These are phyloP conservation scores for Potamilus streckersoni DNA, from an alignment of 1,140 invertebrate genomes.

Conservation along the genomic window DNA sequence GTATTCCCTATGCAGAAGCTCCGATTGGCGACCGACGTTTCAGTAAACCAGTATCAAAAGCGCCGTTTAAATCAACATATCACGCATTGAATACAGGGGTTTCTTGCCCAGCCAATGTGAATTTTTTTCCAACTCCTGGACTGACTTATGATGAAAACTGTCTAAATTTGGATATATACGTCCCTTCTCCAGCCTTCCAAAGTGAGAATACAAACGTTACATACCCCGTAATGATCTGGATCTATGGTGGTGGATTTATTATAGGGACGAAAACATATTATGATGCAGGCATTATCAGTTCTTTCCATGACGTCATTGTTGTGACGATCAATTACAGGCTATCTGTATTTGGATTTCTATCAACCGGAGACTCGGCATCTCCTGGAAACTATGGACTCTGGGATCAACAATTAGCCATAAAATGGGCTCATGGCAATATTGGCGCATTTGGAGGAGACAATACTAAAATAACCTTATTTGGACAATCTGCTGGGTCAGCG, in stretches of 20 bases:
- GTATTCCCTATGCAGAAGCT: constrained; percentile 92
- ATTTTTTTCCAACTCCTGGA: neutral
- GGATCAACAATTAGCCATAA: constrained; percentile 87
- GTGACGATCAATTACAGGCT: constrained; percentile 82
- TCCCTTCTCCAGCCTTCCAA: constrained; percentile 71
- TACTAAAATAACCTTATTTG: constrained; percentile 75
- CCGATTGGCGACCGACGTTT: constrained; percentile 84
- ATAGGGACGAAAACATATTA: constrained; percentile 89
- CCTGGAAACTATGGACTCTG: constrained; percentile 94
- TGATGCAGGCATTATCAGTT: constrained; percentile 82
- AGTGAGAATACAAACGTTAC: neutral
- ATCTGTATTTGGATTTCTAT: constrained; percentile 88
- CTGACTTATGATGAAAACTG: constrained; percentile 81
- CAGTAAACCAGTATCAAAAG: constrained; percentile 82
- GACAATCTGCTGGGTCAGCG: constrained; percentile 33
- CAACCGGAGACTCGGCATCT: constrained; percentile 87
- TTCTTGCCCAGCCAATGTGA: constrained; percentile 55
- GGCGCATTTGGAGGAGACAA: constrained; percentile 79
- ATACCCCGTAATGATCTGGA: constrained; percentile 88
- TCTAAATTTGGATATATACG: constrained; percentile 88
- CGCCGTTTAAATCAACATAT: constrained; percentile 82
- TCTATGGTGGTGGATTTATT: constrained; percentile 95
- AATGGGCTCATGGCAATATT: constrained; percentile 78
- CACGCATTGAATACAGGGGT: constrained; percentile 79
- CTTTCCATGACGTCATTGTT: constrained; percentile 81